Base-by-base conservation (phyloP, 2,797 vertebrate genomes). In the Leucoraja ocellata region DNA sequence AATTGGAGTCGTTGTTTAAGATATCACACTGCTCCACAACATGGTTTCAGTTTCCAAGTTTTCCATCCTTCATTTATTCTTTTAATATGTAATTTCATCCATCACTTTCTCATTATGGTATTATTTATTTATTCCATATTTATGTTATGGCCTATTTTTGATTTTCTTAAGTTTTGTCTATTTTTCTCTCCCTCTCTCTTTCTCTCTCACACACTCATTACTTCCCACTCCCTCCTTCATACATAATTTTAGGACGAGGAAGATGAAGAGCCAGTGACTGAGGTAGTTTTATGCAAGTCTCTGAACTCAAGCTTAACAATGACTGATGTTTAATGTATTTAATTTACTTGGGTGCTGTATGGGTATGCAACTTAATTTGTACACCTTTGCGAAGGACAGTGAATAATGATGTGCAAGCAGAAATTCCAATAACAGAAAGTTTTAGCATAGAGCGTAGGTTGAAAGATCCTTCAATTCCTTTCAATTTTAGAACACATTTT, bases 231-330 rank as follows among this genome's bases (percentile, higher is more conserved):
- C 11, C 39, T 93, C 36, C 14, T 77, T 76, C 28, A 83, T 61
- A 21, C 83, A 77, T 76, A 2, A 90, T 58, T 93, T 86, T 94
- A 95, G 94, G 94, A 94, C 73, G 95, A 95, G 94, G 95, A 95
- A 71, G 95, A 96, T 65, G 95, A 95, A 8, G 77, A 94, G 93
- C 95, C 95, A 93, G 95, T 95, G 93, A 95, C 95, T 94, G 95
- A 96, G 95, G 95, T 95, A 95, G 39, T 73, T 73, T 54, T 54
- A 63, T 58, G 4, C 63, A 32, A 91, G 86, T 8, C 86, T 23
- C 36, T 68, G 25, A 54, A 84, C 11, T 14, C 23, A n/a, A 61
- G 54, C 81, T n/a, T 61, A 28, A 58, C 21, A 54, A 23, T 58
- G 23, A 58, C 79, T 4, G 16, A 39, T 13, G 11, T 21, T 32